Evolutionary conservation across 2,888 invertebrate species (phyloP).

Genomic region (Carabus problematicus): DNA sequence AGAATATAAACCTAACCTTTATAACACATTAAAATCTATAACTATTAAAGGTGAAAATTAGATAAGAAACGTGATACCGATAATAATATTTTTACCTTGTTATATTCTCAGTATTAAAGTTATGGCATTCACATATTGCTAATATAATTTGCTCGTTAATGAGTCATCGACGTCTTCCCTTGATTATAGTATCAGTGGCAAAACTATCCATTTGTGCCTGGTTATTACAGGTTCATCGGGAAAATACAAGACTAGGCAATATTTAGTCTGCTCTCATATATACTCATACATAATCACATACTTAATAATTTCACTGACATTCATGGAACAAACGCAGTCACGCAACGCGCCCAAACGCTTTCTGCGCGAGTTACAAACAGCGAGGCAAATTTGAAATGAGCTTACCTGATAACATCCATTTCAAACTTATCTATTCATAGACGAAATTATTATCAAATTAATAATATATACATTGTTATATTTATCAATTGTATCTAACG

Average conservation of each 20-base stretch:
- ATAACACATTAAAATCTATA: conserved; percentile 15
- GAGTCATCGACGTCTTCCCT: conserved; percentile 35
- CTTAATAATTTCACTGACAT: conserved; percentile 34
- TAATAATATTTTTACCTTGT: conserved; percentile 35
- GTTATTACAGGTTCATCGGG: conserved; percentile 16
- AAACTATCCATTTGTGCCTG: conserved; percentile 26
- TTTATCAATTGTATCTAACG: no score
- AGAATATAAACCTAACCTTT: conserved; percentile 21
- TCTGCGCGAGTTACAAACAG: background rate
- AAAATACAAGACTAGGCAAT: conserved; percentile 19
- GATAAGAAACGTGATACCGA: conserved; percentile 24
- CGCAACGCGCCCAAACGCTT: conserved; percentile 21
- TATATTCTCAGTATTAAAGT: conserved; percentile 25
- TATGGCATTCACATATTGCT: conserved; percentile 39
- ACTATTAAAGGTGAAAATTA: background rate
- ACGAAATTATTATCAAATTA: no score
- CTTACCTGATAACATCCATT: background rate
- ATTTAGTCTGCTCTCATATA: conserved; percentile 20
- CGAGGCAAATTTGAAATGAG: conserved; percentile 31
- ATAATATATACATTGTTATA: no score
- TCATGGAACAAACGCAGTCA: conserved; percentile 24
- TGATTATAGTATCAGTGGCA: conserved; percentile 23
- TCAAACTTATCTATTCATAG: no score
- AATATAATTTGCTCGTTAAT: conserved; percentile 25
- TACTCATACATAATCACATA: conserved; percentile 35